Evolutionary conservation across 1,140 invertebrate species (phyloP), one percentile per base, ranked within the genome.

Genomic region (Aculops lycopersici): DNA sequence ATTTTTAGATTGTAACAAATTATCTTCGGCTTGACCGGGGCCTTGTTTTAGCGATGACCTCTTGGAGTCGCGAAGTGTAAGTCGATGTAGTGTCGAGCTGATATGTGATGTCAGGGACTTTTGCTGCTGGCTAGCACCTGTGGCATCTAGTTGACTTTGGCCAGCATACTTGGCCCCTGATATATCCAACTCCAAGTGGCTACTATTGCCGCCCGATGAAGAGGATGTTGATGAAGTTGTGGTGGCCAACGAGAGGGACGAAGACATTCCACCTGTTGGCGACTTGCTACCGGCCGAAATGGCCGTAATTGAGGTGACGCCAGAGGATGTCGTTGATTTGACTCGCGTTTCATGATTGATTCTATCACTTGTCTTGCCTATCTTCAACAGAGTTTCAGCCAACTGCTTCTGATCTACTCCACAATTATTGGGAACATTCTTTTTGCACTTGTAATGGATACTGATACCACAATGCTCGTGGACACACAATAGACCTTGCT

Each of bases 361-460:
- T 31, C 75, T 83, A 56, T 88, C 79, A 3, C 80, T 74, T 19
- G 76, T 75, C 48, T 95, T 78, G 45, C 86, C 88, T 58, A 95
- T 72, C 48, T 70, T 69, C 48, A 68, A 71, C 21, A 97, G 64
- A 43, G 92, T 74, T 54, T 81, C 72, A 0, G 80, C 84, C 74
- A 97, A 74, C 54, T 78, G 69, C 56, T 92, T 88, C 20, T 80
- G 80, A 62, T 97, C 81, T 52, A 94, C 86, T 48, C 92, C 88
- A 61, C 92, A 98, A 59, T 90, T 95, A 59, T 95, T 95, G 24
- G 92, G 84, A 31, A 98, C 88, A 63, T 97, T 97, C 60, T 84
- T 86, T 58, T 92, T 75, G 57, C 90, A 97, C 44, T 88, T 68
- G 60, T 95, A 95, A 63, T 98, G 92, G 42, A 97, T 83, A 62